Conservation (phyloP, 2,888 invertebrate species). For the Lepidocyrtoides sp. region DNA sequence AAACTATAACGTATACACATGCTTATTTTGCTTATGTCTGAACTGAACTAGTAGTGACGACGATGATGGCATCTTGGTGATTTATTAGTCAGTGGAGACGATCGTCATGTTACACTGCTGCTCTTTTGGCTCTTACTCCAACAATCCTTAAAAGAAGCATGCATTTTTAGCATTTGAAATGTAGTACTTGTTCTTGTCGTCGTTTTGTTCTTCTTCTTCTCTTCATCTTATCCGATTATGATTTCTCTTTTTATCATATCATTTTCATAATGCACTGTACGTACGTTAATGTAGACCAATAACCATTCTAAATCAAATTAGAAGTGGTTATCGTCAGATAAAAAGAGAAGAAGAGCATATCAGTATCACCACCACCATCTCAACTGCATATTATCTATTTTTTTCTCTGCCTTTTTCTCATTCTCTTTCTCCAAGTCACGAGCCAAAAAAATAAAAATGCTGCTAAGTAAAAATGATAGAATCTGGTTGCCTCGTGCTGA, state of each 20-base stretch:
- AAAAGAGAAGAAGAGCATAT: no score
- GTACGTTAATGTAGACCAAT: conserved; percentile 38
- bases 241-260: conserved; percentile 30
- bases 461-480: neutral
- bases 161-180: neutral
- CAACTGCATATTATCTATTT: no score
- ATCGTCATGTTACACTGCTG: conserved; percentile 65
- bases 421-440: neutral
- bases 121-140: conserved; percentile 52
- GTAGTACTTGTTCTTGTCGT: neutral
- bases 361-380: no score
- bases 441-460: neutral
- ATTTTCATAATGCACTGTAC: conserved; percentile 39
- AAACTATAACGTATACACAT: no score
- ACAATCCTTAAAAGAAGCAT: neutral
- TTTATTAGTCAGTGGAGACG: conserved; percentile 60
- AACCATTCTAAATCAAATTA: conserved; percentile 60
- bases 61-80: conserved; percentile 58
- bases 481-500: neutral
- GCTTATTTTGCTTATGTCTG: no score
- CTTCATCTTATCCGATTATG: conserved; percentile 6
- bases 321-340: neutral
- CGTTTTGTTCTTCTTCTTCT: no score
- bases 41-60: neutral
- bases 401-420: neutral